phyloP scores from a whole-genome alignment of 2,113 vertebrate genomes.

The Ptychochromis oligacanthus region DNA sequence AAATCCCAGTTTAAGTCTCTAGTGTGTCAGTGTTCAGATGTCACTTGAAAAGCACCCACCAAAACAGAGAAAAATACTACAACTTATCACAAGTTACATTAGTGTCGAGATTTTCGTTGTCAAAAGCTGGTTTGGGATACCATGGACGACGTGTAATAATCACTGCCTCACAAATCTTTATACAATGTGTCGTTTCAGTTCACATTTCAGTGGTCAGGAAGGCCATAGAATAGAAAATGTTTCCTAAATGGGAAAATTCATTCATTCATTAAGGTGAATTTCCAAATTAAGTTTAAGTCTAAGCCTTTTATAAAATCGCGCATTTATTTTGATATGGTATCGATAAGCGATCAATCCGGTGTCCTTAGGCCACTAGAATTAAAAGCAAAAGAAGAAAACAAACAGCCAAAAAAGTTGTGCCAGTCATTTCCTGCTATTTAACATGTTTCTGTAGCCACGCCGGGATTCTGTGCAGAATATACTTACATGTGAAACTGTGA shows the following conservation, averaged over 20 bases:
- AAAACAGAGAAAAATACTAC: background rate
- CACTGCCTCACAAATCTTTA: background rate
- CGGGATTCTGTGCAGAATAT: background rate
- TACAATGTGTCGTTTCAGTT: background rate
- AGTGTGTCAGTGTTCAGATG: background rate
- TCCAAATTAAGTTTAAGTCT: background rate
- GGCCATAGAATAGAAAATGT: background rate
- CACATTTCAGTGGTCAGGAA: background rate
- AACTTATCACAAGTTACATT: constrained; percentile 1
- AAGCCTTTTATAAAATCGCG: background rate
- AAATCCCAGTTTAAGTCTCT: background rate
- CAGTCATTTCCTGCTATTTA: background rate
- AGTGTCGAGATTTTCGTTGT: background rate
- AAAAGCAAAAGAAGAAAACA: background rate
- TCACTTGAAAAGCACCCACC: fast-evolving
- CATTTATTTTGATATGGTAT: background rate
- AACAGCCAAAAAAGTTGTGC: background rate
- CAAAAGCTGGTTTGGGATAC: background rate
- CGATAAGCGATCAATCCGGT: background rate
- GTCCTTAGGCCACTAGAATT: background rate
- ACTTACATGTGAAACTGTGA: constrained; percentile 80
- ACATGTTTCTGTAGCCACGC: background rate
- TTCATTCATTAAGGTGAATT: background rate
- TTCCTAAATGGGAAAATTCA: background rate
- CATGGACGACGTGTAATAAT: background rate